phyloP scores from a whole-genome alignment of 2,888 invertebrate species.

The Clusia tigrina region DNA sequence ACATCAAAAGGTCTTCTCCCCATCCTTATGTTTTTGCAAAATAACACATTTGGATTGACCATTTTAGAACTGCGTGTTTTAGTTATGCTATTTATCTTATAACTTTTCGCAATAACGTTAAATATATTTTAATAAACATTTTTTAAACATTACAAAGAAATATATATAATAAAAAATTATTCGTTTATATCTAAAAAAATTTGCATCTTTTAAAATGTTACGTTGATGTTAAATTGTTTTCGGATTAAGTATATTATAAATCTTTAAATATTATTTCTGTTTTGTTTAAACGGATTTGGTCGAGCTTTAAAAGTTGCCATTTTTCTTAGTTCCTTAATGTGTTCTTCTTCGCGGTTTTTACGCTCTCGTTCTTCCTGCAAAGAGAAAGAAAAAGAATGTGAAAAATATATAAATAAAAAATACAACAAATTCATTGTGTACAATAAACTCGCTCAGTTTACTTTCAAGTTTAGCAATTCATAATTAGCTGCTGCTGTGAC shows the following conservation, averaged over 20 bases:
- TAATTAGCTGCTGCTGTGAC: no score
- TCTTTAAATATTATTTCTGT: constrained; percentile 21
- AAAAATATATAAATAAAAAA: neutral
- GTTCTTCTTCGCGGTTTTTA: constrained; percentile 51
- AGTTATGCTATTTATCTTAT: neutral
- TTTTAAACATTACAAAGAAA: constrained; percentile 7
- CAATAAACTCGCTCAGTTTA: neutral
- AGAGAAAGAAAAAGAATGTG: constrained; percentile 6
- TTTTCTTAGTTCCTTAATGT: constrained; percentile 56
- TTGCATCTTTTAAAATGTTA: neutral
- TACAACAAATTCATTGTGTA: neutral
- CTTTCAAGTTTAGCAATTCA: neutral
- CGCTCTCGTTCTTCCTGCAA: constrained; percentile 59
- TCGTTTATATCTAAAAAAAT: constrained; percentile 8
- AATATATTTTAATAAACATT: neutral
- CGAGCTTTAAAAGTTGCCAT: constrained; percentile 60
- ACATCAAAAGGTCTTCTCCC: no score
- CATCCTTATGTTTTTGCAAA: no score
- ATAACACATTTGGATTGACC: no score
- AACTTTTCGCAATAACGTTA: neutral
- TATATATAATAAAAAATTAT: constrained; percentile 15
- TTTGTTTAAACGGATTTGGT: constrained; percentile 62
- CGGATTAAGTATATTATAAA: constrained; percentile 15
- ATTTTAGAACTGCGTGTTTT: no score
- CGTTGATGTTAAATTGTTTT: constrained; percentile 9